Evolutionary conservation across 2,113 vertebrate genomes (phyloP).

Genomic region (Alligator sinensis): DNA sequence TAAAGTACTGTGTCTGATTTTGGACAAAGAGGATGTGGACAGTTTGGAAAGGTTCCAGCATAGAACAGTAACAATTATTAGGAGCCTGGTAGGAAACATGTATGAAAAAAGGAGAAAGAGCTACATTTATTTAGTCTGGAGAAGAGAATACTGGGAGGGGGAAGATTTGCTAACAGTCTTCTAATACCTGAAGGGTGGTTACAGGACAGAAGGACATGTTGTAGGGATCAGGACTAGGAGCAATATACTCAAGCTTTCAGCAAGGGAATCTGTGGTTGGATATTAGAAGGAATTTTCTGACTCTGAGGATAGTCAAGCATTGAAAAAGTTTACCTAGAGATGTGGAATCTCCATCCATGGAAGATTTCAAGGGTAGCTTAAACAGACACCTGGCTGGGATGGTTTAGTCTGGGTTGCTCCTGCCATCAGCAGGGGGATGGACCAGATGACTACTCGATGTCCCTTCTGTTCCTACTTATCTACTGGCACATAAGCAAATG

Average conservation of each 20-base stretch:
- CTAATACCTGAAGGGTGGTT: not conserved
- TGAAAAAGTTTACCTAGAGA: not conserved
- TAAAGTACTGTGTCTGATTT: not conserved
- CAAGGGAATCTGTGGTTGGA: not conserved
- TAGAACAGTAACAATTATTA: not conserved
- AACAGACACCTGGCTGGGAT: no score
- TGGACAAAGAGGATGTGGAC: not conserved
- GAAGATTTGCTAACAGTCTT: not conserved
- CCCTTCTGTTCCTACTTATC: no score
- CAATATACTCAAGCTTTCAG: not conserved
- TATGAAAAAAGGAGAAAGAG: not conserved
- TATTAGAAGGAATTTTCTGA: not conserved
- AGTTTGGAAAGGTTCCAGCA: not conserved
- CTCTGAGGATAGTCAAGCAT: not conserved
- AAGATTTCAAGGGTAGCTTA: no score
- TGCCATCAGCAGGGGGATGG: no score
- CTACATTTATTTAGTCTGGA: not conserved
- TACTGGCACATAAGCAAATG: not conserved
- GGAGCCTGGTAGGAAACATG: fast-evolving
- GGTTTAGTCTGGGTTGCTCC: no score
- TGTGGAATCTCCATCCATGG: not conserved
- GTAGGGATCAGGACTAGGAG: not conserved
- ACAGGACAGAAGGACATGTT: not conserved
- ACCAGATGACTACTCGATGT: no score
- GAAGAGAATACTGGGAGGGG: not conserved